These are phyloP conservation scores for Macrosiphum euphorbiae DNA, from an alignment of 2,888 invertebrate species.

Conservation along the genomic window DNA sequence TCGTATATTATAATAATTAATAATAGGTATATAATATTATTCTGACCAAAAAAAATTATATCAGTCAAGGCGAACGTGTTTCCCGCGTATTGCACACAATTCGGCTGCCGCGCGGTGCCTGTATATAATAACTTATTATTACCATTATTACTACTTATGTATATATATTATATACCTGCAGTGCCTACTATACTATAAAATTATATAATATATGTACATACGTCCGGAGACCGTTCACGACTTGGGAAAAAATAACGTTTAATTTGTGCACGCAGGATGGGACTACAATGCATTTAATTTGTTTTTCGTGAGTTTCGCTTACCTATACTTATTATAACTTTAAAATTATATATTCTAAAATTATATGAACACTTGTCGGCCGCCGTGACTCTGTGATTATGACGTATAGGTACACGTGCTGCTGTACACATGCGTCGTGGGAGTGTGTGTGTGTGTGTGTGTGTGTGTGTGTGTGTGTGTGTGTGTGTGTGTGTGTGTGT, in stretches of 20 bases:
- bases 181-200: too few relatives aligned
- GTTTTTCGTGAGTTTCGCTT: not conserved
- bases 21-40: not conserved
- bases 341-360: not conserved
- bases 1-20: not conserved
- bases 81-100: conserved; percentile 1
- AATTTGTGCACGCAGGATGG: not conserved
- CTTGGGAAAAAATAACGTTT: not conserved
- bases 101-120: not conserved
- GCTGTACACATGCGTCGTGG: not conserved
- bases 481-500: not conserved
- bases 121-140: not conserved
- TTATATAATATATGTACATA: not conserved
- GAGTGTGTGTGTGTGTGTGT: not conserved
- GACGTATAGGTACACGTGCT: not conserved
- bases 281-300: conserved; percentile 30
- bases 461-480: not conserved
- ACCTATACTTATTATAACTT: not conserved
- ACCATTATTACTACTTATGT: too few relatives aligned
- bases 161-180: not conserved
- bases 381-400: not conserved
- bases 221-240: not conserved
- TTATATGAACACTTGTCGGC: not conserved
- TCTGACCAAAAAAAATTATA: conserved; percentile 26
- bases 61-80: conserved; percentile 55